Conservation (phyloP, 2,888 invertebrate species). For the Aphrophora alni region DNA sequence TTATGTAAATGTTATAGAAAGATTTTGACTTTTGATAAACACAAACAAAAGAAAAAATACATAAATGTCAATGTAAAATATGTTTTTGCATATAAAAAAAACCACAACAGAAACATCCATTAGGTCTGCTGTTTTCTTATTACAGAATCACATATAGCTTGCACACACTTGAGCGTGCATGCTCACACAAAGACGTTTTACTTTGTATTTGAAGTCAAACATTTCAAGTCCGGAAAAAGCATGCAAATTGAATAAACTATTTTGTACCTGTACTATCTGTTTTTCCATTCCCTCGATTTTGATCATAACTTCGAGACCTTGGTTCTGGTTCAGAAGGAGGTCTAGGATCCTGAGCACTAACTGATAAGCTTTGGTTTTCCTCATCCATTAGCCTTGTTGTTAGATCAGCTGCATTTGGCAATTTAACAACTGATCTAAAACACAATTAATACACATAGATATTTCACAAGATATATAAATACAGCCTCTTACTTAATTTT, state of each 20-base stretch:
- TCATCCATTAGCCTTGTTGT: neutral
- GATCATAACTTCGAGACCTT: constrained; percentile 71
- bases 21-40: neutral
- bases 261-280: constrained; percentile 1
- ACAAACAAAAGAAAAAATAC: neutral
- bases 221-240: neutral
- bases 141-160: neutral
- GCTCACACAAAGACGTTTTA: neutral
- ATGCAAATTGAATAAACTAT: neutral
- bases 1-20: too few species aligned
- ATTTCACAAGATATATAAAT: too few species aligned
- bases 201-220: neutral
- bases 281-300: constrained; percentile 51
- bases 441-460: too few species aligned
- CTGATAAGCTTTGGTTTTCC: neutral
- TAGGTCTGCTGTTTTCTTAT: neutral
- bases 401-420: neutral
- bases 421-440: neutral
- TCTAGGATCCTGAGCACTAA: neutral
- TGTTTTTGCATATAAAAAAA: neutral
- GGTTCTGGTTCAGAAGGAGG: constrained; percentile 58
- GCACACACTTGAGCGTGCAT: neutral
- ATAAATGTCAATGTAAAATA: neutral
- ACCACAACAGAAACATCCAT: neutral
- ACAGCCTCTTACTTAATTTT: too few species aligned